A percentile compares a stretch with the other conserved stretches of the same genome.
phyloP scores from a whole-genome alignment of 2,888 invertebrate species.

The Barypeithes pellucidus region DNA sequence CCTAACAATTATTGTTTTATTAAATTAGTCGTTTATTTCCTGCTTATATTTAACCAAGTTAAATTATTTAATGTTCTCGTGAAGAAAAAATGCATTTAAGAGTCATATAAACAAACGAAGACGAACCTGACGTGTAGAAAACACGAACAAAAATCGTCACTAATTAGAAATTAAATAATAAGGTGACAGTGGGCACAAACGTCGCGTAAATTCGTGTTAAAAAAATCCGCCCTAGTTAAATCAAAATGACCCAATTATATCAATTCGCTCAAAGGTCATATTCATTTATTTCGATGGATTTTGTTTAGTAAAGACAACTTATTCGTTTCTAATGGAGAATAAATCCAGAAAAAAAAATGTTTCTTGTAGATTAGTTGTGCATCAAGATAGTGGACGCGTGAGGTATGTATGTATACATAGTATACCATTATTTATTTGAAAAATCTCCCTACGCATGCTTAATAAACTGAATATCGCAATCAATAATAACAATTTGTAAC shows the following conservation, averaged over 20 bases:
- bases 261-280: conserved; percentile 59
- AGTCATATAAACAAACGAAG: too few relatives aligned
- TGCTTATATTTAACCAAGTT: too few relatives aligned
- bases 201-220: conserved; percentile 34
- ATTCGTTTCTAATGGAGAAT: conserved; percentile 59
- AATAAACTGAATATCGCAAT: too few relatives aligned
- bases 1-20: too few relatives aligned
- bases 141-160: background rate
- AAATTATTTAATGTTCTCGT: too few relatives aligned
- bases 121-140: background rate
- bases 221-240: conserved; percentile 55
- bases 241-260: conserved; percentile 63
- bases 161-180: conserved; percentile 19
- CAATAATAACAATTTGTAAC: too few relatives aligned
- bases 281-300: conserved; percentile 53
- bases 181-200: conserved; percentile 9
- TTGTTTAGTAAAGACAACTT: conserved; percentile 30
- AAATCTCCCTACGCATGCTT: conserved; percentile 17
- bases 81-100: too few relatives aligned
- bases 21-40: too few relatives aligned
- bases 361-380: conserved; percentile 69
- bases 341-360: conserved; percentile 63
- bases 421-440: conserved; percentile 7
- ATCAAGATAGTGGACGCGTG: conserved; percentile 71
- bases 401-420: conserved; percentile 63